These are phyloP conservation scores for Allochrocebus solatus DNA, from an alignment of 2,797 vertebrate species.

Conservation along the genomic window DNA sequence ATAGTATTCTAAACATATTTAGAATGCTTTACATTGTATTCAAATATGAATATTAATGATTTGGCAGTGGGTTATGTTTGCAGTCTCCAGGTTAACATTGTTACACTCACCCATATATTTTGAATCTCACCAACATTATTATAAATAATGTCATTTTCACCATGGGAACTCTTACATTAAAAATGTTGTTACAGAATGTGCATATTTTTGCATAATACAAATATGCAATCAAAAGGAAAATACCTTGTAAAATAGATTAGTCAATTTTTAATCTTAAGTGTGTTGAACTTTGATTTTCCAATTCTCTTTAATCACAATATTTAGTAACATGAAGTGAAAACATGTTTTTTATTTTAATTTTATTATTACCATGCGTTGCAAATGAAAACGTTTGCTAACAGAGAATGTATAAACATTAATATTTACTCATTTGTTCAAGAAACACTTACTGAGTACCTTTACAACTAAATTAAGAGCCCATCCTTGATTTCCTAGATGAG, in stretches of 20 bases:
- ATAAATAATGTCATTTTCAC: constrained; percentile 69
- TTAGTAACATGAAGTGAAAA: neutral
- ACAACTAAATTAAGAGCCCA: neutral
- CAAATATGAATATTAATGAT: constrained; percentile 32
- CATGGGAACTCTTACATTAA: constrained; percentile 48
- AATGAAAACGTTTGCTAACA: neutral
- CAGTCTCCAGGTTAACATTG: constrained; percentile 57
- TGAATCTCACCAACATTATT: constrained; percentile 64
- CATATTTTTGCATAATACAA: constrained; percentile 77
- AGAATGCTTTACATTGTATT: constrained; percentile 45
- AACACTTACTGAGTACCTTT: neutral
- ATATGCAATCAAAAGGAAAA: constrained; percentile 49
- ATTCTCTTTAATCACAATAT: constrained; percentile 50
- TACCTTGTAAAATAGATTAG: constrained; percentile 49
- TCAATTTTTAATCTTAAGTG: neutral
- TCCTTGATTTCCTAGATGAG: neutral
- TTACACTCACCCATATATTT: constrained; percentile 21
- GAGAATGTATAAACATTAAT: neutral
- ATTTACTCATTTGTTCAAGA: constrained; percentile 51
- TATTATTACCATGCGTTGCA: constrained; percentile 38
- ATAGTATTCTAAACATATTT: neutral
- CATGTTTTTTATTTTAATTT: neutral
- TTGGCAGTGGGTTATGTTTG: constrained; percentile 23
- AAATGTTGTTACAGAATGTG: constrained; percentile 65
- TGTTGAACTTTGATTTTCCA: constrained; percentile 39